Evolutionary conservation across 1,140 invertebrate species (phyloP).

Genomic region (Ectropis grisescens): DNA sequence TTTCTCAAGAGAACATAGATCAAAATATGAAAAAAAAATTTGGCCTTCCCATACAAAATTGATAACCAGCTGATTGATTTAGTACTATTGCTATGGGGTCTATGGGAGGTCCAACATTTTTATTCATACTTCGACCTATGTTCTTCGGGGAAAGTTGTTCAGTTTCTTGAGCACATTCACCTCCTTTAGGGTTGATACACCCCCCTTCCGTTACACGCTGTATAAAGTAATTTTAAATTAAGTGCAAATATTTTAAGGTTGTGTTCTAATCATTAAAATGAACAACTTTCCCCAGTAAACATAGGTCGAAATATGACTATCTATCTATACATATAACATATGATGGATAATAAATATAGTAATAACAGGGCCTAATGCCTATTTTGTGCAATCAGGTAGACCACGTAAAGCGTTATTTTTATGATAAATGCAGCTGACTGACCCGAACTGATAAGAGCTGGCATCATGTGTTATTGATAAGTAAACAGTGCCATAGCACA

Average conservation of each 20-base stretch:
- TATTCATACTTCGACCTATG: slow-evolving; percentile 3
- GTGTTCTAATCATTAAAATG: no score
- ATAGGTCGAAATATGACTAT: no score
- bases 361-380: slow-evolving; percentile 6
- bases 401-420: slow-evolving; percentile 9
- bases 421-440: slow-evolving; percentile 9
- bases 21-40: slow-evolving; percentile 2
- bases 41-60: not conserved
- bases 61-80: not conserved
- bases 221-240: not conserved
- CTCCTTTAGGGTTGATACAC: slow-evolving; percentile 1
- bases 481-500: slow-evolving; percentile 12
- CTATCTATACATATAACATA: not conserved
- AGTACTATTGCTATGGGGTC: no score
- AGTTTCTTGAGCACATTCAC: slow-evolving; percentile 3
- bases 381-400: slow-evolving; percentile 7
- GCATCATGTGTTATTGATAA: slow-evolving; percentile 7
- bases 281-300: no score
- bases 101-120: slow-evolving; percentile 1
- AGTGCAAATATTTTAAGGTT: no score
- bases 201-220: slow-evolving; percentile 1
- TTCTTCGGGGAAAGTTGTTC: slow-evolving; percentile 3
- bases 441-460: slow-evolving; percentile 9
- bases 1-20: slow-evolving; percentile 4
- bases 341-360: slow-evolving; percentile 5